Base-by-base conservation (phyloP, 2,888 invertebrate genomes). In the Seladonia tumulorum region DNA sequence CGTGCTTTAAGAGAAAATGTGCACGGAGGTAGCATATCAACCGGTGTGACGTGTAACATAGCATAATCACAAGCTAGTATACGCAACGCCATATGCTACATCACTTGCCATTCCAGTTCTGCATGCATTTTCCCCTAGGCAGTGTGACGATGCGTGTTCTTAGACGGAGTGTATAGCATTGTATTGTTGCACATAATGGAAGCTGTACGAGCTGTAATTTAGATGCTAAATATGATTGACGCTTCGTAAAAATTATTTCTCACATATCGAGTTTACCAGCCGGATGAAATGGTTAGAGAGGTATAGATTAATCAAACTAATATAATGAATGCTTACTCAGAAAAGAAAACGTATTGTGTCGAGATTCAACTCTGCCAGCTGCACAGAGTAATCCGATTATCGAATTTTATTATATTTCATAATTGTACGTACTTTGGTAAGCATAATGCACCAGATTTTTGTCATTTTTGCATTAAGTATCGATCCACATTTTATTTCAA, bases 1-100 rank as follows among this genome's bases (percentile, higher is more conserved):
- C 66, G 35, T 29, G 18, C 35, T 39, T 35, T 18, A 35, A 16
- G 35, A 29, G 66, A 35, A 35, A 35, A 66, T 29, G 35, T 22
- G 22, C 35, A 35, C 35, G 66, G 35, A 35, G 35, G 66, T 39
- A 25, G 60, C n/a, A 75, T 16, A 39, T 12, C 57, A 39, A 35
- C 14, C 22, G 8, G 42, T 25, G 73, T 0, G 73, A 73, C 66
- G 35, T 39, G 66, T 66, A 35, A 35, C 66, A 35, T 66, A 35
- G 66, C 66, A 66, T 66, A 66, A 66, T 35, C 66, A 66, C 66
- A 66, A 66, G 66, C 66, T 22, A 35, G 66, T 35, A 22, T 66
- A 35, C 66, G 35, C 35, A 18, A 22, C 66, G 66, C 66, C 66
- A 35, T 66, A 66, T 35, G 66, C 66, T 22, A 22, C 47, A 49